phyloP scores from a whole-genome alignment of 2,888 invertebrate species.

The Drosophila mettleri region DNA sequence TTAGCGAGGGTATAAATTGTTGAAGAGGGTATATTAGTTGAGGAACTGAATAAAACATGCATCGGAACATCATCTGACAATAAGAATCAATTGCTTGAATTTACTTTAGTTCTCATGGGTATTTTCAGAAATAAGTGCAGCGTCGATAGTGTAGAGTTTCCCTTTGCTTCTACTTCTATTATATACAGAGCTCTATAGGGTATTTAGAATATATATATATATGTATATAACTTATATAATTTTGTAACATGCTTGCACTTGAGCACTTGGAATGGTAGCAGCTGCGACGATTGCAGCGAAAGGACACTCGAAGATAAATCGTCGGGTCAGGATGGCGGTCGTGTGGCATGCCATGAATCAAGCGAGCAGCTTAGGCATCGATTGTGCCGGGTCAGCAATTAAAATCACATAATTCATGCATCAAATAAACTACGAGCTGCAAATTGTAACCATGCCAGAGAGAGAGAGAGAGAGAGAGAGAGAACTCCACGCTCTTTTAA shows the following conservation, averaged over 20 bases:
- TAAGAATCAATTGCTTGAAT: neutral
- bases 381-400: slow-evolving; percentile 61
- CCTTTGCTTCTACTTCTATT: neutral
- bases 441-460: slow-evolving; percentile 7
- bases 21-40: slow-evolving; percentile 17
- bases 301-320: slow-evolving; percentile 67
- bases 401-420: slow-evolving; percentile 72
- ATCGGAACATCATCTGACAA: too few species aligned
- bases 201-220: neutral
- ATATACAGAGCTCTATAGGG: neutral
- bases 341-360: slow-evolving; percentile 52
- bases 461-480: neutral
- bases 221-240: neutral
- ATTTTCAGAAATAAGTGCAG: too few species aligned
- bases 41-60: neutral
- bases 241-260: slow-evolving; percentile 18
- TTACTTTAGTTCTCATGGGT: too few species aligned
- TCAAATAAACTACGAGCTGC: slow-evolving; percentile 33
- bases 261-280: slow-evolving; percentile 28
- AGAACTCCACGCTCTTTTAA: slow-evolving; percentile 15
- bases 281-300: slow-evolving; percentile 27
- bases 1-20: neutral
- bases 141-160: too few species aligned
- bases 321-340: slow-evolving; percentile 48
- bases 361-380: slow-evolving; percentile 32